Conservation (phyloP, 2,797 vertebrate genomes). For the Nannoperca obscura region DNA sequence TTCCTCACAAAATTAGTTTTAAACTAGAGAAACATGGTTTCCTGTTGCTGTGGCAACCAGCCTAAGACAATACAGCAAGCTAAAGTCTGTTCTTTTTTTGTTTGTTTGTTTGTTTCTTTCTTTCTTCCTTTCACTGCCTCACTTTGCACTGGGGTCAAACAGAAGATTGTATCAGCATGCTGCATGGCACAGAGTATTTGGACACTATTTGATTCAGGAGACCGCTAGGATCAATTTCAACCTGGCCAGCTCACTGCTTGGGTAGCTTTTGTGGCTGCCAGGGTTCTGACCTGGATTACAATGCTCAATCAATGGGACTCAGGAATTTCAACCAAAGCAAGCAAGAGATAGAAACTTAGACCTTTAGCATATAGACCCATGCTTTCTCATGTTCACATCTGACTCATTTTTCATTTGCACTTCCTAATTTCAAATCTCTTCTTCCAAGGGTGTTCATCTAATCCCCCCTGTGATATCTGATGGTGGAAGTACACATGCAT, state of each 20-base stretch:
- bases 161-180: slow-evolving; percentile 76
- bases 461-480: slow-evolving; percentile 12
- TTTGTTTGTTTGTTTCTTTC: slow-evolving; percentile 8
- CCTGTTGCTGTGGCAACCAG: neutral
- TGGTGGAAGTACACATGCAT: slow-evolving; percentile 1
- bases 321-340: slow-evolving; percentile 62
- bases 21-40: neutral
- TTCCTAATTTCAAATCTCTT: neutral
- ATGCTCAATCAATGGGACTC: slow-evolving; percentile 72
- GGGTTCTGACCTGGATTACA: slow-evolving; percentile 81
- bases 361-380: slow-evolving; percentile 30
- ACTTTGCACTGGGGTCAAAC: slow-evolving; percentile 65
- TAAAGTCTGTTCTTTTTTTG: slow-evolving; percentile 5
- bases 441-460: neutral
- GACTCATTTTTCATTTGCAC: slow-evolving; percentile 19
- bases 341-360: slow-evolving; percentile 55
- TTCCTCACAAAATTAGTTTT: neutral
- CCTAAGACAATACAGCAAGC: neutral
- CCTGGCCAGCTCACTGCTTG: slow-evolving; percentile 74
- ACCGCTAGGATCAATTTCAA: slow-evolving; percentile 81
- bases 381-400: slow-evolving; percentile 32
- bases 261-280: slow-evolving; percentile 72
- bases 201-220: slow-evolving; percentile 76
- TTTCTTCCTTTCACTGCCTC: slow-evolving; percentile 21
- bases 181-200: slow-evolving; percentile 72